Evolutionary conservation across 2,113 vertebrate species (phyloP), one percentile per base, ranked within the genome.

Genomic region (Nothoprocta pentlandii): DNA sequence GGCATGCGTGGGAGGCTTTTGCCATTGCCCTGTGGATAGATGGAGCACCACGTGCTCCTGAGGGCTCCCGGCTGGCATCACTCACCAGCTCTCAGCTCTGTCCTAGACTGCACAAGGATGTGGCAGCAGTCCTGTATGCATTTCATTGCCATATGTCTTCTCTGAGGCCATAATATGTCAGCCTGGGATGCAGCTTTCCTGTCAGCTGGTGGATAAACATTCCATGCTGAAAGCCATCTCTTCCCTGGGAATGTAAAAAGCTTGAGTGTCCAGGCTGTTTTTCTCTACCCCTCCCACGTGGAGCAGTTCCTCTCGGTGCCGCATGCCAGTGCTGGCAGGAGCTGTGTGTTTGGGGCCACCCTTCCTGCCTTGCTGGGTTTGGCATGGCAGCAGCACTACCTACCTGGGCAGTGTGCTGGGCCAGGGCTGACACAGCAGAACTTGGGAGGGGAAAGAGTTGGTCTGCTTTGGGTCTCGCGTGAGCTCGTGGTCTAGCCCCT

Each of bases 191-290:
- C 56, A 90, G 66, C 67, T 95, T 58, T 92, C 23, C 46, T 4
- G 13, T 94, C 71, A 92, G 56, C 77, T 89, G 63, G 41, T 53
- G 64, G 88, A 90, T 94, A 91, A 93, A 87, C 63, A 30, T 67
- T 75, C 53, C 0, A 2, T 53, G 13, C 61, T 62, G 85, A 84
- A n/a, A 63, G 91, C 34, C 16, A 12, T 92, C 62, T 90, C 28
- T 25, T 89, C 28, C 9, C 46, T n/a, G 62, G 36, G 23, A 93
- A 63, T 74, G 80, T 87, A 88, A 90, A 84, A 91, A 93, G 62
- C 83, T 66, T 47, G 63, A 85, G 67, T 67, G 54, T 92, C 96
- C 79, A 66, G 76, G 61, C 89, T 66, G 61, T 89, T 95, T 95
- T 87, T 64, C 89, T 92, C 56, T 1, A 2, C 46, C 67, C 67